These are phyloP conservation scores for Onychostoma macrolepis DNA, from an alignment of 2,113 vertebrate species.

Conservation along the genomic window DNA sequence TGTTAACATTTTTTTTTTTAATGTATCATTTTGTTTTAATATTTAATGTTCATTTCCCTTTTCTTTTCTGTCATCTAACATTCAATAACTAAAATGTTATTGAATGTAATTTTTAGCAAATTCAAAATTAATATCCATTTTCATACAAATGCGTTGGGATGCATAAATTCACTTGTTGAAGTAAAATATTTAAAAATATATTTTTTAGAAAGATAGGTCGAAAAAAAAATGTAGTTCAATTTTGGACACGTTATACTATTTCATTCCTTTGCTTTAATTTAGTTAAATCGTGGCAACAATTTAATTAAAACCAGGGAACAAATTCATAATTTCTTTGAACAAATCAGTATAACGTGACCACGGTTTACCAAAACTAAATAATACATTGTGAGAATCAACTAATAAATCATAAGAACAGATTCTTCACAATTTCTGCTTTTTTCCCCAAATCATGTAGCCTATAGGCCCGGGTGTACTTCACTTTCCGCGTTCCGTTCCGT, in stretches of 20 bases:
- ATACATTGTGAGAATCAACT: background rate
- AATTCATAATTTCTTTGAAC: too few relatives aligned
- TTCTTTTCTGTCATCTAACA: background rate
- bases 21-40: background rate
- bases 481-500: too few relatives aligned
- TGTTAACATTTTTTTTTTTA: background rate
- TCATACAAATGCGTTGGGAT: background rate
- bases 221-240: background rate
- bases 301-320: background rate
- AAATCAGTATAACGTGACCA: background rate
- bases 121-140: background rate
- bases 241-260: too few relatives aligned
- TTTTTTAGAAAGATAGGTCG: background rate
- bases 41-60: background rate
- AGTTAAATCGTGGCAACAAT: too few relatives aligned
- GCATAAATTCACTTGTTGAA: background rate
- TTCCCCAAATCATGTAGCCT: background rate
- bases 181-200: background rate
- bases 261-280: too few relatives aligned
- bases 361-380: background rate
- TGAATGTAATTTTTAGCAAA: background rate
- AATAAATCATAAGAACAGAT: background rate
- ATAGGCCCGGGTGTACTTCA: too few relatives aligned
- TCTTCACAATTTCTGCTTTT: background rate
- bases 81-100: background rate